phyloP scores from a whole-genome alignment of 2,113 vertebrate genomes.

The Mugil cephalus region DNA sequence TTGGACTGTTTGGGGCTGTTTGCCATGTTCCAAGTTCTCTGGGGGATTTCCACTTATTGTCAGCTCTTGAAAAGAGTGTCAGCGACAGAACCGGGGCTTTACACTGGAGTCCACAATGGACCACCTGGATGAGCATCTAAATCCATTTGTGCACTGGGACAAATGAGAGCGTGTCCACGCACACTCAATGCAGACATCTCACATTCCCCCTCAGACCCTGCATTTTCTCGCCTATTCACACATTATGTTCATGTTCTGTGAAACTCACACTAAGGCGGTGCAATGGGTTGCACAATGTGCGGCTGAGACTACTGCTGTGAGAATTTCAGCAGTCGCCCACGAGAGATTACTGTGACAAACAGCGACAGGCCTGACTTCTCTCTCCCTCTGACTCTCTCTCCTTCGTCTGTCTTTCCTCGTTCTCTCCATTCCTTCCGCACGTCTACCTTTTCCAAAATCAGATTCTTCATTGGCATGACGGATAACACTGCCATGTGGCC shows the following conservation, averaged over 20 bases:
- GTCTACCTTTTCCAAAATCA: constrained; percentile 40
- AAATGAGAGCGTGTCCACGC: constrained; percentile 10
- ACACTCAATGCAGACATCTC: constrained; percentile 12
- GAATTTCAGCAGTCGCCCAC: constrained; percentile 62
- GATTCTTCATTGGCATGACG: constrained; percentile 31
- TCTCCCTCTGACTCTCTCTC: constrained; percentile 31
- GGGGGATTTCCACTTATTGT: constrained; percentile 52
- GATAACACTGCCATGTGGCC: constrained; percentile 24
- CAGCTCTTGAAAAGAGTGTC: constrained; percentile 17
- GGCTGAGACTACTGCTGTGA: constrained; percentile 40
- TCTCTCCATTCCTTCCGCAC: constrained; percentile 31
- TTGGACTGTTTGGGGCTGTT: constrained; percentile 46
- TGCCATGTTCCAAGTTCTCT: constrained; percentile 41
- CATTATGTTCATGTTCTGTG: constrained; percentile 43
- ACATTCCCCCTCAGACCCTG: constrained; percentile 19
- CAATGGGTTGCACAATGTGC: constrained; percentile 37
- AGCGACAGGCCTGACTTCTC: constrained; percentile 44
- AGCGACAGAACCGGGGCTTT: constrained; percentile 27
- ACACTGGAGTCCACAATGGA: constrained; percentile 26
- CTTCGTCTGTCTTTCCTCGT: constrained; percentile 43
- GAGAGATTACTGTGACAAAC: constrained; percentile 67
- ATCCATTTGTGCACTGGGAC: constrained; percentile 22
- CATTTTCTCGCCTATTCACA: constrained; percentile 45
- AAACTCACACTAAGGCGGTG: constrained; percentile 41
- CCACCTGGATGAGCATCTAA: constrained; percentile 44